Evolutionary conservation across 2,888 invertebrate species (phyloP).

Genomic region (Drosophila hamatofila): DNA sequence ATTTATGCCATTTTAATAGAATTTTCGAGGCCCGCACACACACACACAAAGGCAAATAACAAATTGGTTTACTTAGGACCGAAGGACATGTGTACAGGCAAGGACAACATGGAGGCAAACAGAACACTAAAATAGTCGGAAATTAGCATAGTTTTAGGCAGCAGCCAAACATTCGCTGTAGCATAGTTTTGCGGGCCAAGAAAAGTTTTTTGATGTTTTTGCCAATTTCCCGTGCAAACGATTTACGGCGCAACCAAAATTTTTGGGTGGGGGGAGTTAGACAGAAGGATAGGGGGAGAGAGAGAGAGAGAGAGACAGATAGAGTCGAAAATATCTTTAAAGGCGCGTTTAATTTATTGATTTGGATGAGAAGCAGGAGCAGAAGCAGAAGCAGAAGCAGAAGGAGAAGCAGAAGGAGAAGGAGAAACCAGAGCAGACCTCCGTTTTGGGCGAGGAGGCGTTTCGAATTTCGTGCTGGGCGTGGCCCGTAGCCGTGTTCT

Average conservation of each 20-base stretch:
- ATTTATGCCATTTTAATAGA: slow-evolving; percentile 67
- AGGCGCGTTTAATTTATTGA: slow-evolving; percentile 71
- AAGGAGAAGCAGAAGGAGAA: slow-evolving; percentile 7
- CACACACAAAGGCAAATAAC: slow-evolving; percentile 33
- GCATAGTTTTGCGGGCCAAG: slow-evolving; percentile 42
- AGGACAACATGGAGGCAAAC: neutral
- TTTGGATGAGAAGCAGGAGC: slow-evolving; percentile 40
- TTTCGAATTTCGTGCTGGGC: slow-evolving; percentile 17
- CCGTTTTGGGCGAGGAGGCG: neutral
- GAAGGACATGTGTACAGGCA: slow-evolving; percentile 29
- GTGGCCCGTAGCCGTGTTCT: slow-evolving; percentile 29
- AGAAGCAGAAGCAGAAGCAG: neutral
- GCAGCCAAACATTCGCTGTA: slow-evolving; percentile 33
- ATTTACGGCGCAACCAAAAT: slow-evolving; percentile 47
- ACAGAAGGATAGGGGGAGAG: neutral
- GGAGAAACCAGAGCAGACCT: neutral
- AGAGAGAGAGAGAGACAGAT: neutral
- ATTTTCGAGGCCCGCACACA: slow-evolving; percentile 38
- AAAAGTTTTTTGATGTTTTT: slow-evolving; percentile 71
- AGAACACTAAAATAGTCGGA: slow-evolving; percentile 47
- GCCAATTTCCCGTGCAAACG: slow-evolving; percentile 68
- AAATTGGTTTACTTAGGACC: slow-evolving; percentile 49
- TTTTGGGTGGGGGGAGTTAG: neutral
- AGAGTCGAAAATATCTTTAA: slow-evolving; percentile 39
- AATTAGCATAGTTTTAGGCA: slow-evolving; percentile 73